Evolutionary conservation across 2,888 invertebrate species (phyloP), one percentile per base, ranked within the genome.

Genomic region (Endomychus coccineus): DNA sequence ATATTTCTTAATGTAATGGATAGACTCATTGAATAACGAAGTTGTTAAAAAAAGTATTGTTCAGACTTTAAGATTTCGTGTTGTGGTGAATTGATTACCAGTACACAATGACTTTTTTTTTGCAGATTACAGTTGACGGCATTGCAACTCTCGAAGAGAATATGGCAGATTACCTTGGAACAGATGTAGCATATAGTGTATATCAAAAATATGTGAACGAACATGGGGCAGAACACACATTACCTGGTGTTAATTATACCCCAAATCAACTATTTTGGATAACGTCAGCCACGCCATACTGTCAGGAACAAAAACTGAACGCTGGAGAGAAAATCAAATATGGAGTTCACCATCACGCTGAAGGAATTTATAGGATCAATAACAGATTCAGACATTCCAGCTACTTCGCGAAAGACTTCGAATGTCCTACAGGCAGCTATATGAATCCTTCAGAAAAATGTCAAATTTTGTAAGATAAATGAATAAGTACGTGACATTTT

Each of bases 141-240:
- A 68, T 78, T 28, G 81, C 77, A 51, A 90, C 90, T 0, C 53
- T 74, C 68, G 84, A 84, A 2, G 91, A 91, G 64, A 91, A 92
- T 55, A 91, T 92, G 53, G 91, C 91, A 0, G 92, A 92, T 59
- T 91, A 91, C 56, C 90, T 91, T 0, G 92, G 91, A 1, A 75
- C 92, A 31, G 86, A 90, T 54, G 87, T 90, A 62, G 85, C 90
- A 0, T 91, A 39, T 23, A 25, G 30, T 3, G 39, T 40, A 14
- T 45, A 45, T 24, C 39, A 45, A 24, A 27, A 34, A 6, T 45
- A 40, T 28, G 29, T 36, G 7, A 19, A 39, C 11, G 21, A 23
- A 15, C 9, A 43, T 17, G 43, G 37, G 4, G 17, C 15, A 9
- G 43, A 40, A 34, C 24, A 19, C 7, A 35, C 12, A 19, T 23